Base-by-base conservation (phyloP, 2,113 vertebrate genomes). In the Apteryx mantelli region DNA sequence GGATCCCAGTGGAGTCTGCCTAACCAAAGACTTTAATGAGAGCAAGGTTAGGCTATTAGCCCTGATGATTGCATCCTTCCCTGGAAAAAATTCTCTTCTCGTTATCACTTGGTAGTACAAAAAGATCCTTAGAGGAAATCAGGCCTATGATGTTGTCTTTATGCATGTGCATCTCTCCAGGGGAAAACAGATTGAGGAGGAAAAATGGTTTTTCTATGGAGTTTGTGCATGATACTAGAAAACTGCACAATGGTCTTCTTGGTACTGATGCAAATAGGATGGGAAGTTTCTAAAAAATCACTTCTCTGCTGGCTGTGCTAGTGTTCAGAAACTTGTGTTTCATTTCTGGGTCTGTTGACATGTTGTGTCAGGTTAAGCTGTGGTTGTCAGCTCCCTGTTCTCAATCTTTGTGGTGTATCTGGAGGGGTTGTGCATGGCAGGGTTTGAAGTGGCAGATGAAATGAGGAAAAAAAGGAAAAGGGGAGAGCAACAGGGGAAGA, bases 341-440 rank as follows among this genome's bases (percentile, higher is more conserved):
- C 6, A 21, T 34, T 50, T 36, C 26, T 38, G 50, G 32, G 38
- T 56, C 44, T 26, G 36, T 4, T 13, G 11, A 56, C 0, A 1
- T 2, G 1, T 18, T 0, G 2, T 14, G 60, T 36, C n/a, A 15
- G 19, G 40, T 10, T 38, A 40, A 75, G 44, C 55, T 0, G 1
- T 20, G 46, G 46, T 9, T 40, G 46, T 42, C 36, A 25, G 48
- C 48, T 48, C 64, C 58, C 38, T 7, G 25, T 20, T 63, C 46
- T 44, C 30, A 3, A 5, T 22, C 22, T 5, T 20, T 9, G 9
- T 34, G 34, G 53, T 9, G n/a, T 22, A 17, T 5, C 69, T 40
- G 18, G 44, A 80, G 55, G n/a, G 42, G 42, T 28, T 46, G 30
- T 26, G 17, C 34, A 36, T 6, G n/a, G 25, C 28, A 25, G 40